These are phyloP conservation scores for Tetramorium bicarinatum DNA, from an alignment of 2,888 invertebrate species.

Conservation along the genomic window DNA sequence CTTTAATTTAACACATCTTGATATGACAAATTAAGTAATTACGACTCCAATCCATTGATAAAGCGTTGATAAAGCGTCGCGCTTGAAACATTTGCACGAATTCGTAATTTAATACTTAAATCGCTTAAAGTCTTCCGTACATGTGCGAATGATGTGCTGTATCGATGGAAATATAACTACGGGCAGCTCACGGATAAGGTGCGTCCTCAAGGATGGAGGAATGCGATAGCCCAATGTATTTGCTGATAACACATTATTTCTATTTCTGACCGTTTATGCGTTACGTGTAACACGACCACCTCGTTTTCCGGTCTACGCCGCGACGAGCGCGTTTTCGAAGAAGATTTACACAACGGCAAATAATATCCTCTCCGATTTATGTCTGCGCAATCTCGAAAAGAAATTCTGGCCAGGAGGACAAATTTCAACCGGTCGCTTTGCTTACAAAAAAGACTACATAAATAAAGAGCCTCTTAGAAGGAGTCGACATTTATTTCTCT, in stretches of 20 bases:
- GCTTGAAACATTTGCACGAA: not conserved
- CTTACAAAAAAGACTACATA: not conserved
- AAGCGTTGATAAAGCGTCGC: not conserved
- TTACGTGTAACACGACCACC: slow-evolving; percentile 3
- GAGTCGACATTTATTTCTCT: not conserved
- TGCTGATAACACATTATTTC: slow-evolving; percentile 59
- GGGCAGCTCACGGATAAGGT: not conserved
- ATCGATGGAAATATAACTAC: slow-evolving; percentile 10
- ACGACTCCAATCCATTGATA: not conserved
- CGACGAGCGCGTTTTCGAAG: slow-evolving; percentile 9
- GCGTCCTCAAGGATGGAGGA: slow-evolving; percentile 19
- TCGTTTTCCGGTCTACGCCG: slow-evolving; percentile 18
- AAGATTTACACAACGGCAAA: slow-evolving; percentile 27
- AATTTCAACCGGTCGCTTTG: not conserved
- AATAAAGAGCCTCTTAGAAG: slow-evolving; percentile 14
- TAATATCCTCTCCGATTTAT: not conserved
- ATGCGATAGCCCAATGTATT: slow-evolving; percentile 54
- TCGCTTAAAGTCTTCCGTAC: not conserved
- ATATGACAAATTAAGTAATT: too few species aligned
- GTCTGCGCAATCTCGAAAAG: not conserved
- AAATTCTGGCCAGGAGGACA: not conserved
- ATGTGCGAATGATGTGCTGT: slow-evolving; percentile 4
- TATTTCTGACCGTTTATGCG: slow-evolving; percentile 37
- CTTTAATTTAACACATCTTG: too few species aligned
- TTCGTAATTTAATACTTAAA: slow-evolving; percentile 32